These are phyloP conservation scores for Pogonognathellus flavescens DNA, from an alignment of 1,140 invertebrate species.

Conservation along the genomic window DNA sequence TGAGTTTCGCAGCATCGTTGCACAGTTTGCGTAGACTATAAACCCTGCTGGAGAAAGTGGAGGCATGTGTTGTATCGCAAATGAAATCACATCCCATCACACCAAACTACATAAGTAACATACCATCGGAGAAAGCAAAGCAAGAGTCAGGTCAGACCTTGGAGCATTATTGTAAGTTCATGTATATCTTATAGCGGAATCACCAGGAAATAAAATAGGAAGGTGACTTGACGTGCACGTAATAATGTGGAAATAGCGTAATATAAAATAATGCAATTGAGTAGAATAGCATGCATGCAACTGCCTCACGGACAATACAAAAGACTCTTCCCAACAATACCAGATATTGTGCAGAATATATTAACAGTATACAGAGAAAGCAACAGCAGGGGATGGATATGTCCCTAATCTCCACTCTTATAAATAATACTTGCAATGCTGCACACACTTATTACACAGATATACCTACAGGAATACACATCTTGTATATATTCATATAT, in stretches of 20 bases:
- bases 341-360: not conserved
- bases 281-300: not conserved
- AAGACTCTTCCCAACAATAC: not conserved
- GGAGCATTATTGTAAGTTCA: not conserved
- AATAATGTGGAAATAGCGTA: constrained; percentile 43
- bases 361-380: not conserved
- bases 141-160: not conserved
- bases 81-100: not conserved
- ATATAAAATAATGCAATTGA: constrained; percentile 44
- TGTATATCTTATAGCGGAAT: not conserved
- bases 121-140: not conserved
- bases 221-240: constrained; percentile 25
- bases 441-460: not conserved
- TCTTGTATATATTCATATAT: too few species aligned
- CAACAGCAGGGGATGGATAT: not conserved
- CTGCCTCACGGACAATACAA: not conserved
- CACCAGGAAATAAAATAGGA: constrained; percentile 24
- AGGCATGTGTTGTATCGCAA: constrained; percentile 2
- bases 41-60: too few species aligned
- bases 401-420: too few species aligned
- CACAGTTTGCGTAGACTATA: too few species aligned
- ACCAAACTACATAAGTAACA: not conserved
- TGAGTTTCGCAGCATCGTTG: too few species aligned
- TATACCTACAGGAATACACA: not conserved
- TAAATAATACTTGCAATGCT: not conserved